Base-by-base conservation (phyloP, 2,888 invertebrate genomes). In the Tigriopus californicus region DNA sequence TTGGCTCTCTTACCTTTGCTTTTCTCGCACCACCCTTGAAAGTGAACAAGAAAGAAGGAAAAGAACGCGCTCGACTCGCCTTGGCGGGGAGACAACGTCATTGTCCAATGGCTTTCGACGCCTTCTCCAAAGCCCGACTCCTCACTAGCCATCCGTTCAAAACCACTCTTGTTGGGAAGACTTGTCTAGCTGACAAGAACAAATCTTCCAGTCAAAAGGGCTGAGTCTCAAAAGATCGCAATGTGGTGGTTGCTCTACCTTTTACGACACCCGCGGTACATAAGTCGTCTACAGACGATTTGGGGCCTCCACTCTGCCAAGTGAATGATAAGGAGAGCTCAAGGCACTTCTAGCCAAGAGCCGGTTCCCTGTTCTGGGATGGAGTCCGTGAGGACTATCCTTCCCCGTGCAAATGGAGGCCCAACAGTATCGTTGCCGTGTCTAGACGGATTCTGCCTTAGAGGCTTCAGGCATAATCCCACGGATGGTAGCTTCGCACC, bases 401-500 rank as follows among this genome's bases (percentile, higher is more conserved):
- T 71, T 70, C 71, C 72, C 72, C 69, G 68, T 60, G 60, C 61
- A 62, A 61, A 60, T 54, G 57, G 41, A 44, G 56, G 52, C 61
- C 61, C 58, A 53, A 62, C 47, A 57, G 60, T 66, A 66, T 64
- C 65, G 64, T 66, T 64, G 64, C 74, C 71, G 71, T 70, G 73
- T 70, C 75, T 75, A 77, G 78, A 73, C 70, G 77, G 77, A 76
- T 79, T 75, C 76, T 73, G 75, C 69, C 68, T 73, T 70, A 71
- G 71, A 72, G 69, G 71, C 70, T 71, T 72, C 70, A 73, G 71
- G 67, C 68, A 75, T 78, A 78, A 77, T 78, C 77, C 76, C 72
- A 71, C 76, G 73, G 75, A 76, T 75, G 76, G 77, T 79, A 79
- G 77, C 78, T 73, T 79, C 77, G 76, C 77, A 76, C 77, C 78